Evolutionary conservation across 2,113 vertebrate genomes (phyloP), one percentile per base, ranked within the genome.

Genomic region (Chiloscyllium plagiosum): DNA sequence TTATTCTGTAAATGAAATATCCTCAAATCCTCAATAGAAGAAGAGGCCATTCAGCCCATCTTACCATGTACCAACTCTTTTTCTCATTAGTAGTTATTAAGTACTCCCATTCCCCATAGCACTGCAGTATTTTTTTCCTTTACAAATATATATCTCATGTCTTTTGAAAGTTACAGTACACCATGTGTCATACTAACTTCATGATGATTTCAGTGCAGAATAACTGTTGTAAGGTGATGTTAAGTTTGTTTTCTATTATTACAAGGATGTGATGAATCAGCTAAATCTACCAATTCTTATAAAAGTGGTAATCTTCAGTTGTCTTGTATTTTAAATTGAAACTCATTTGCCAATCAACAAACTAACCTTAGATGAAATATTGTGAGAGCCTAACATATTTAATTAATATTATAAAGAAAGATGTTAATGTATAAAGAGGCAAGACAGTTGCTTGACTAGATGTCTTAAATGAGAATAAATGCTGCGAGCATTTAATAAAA

Each of bases 251-350:
- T 61, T 52, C 50, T 61, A 3, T 61, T n/a, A 90, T 90, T 61
- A 33, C 50, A n/a, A 90, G 87, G 61, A 65, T 15, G 12, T n/a
- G 87, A 90, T 90, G 50, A 26, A 61, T 90, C 87, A 90, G 52
- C 87, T 90, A 52, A 90, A 61, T 4, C 87, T 61, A 22, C 52
- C 61, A 52, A 33, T 90, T 90, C 56, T 52, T 29, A 90, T 90
- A 52, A 61, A 90, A 61, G 61, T 90, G 87, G 87, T 90, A 90
- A 90, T 90, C 87, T 90, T 52, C 56, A 29, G 24, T 90, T 90
- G 87, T 65, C 87, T 52, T 52, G 52, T 90, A 61, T 61, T 90
- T 90, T 61, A 52, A 24, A 65, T 90, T 90, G 61, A 33, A 52
- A 12, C 29, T 26, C 87, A 29, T 90, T 89, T 90, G 87, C 47